Base-by-base conservation (phyloP, 2,888 invertebrate species). In the Anthrax anthrax region DNA sequence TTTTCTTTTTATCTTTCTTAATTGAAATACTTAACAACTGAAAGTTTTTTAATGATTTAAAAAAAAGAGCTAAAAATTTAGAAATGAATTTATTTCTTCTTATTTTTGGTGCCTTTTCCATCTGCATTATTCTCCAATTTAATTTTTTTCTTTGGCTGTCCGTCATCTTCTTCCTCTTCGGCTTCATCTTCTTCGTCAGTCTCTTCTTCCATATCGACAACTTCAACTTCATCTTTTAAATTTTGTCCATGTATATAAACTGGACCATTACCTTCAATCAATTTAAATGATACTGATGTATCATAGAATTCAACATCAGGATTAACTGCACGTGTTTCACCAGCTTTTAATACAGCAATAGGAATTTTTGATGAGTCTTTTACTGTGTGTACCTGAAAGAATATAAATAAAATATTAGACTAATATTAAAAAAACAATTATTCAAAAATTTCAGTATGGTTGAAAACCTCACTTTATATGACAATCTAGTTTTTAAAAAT, bases 171-270 rank as follows among this genome's bases (percentile, higher is more conserved):
- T 49, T 74, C 61, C 60, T 72, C 73, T 60, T 77, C 78, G 57
- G 72, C 73, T 46, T 72, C 77, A 61, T 84, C 84, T 58, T 84
- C 84, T 51, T 83, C 84, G 57, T 84, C 81, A 47, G 85, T 84
- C 52, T 84, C 84, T 56, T 86, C 86, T 38, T 83, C 73, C 75
- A 83, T 81, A 60, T 84, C 84, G 50, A 84, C 84, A 52, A 83
- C 84, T 74, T 85, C 85, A 53, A 80, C 79, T 62, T 86, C 85
- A 71, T 85, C 82, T 56, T 83, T 82, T 57, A 87, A 73, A 66
- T 85, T 85, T 61, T 87, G 86, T 14, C 88, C 88, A 57, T 86
- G 82, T 66, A 89, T 77, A 60, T 88, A 85, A 53, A 89, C 83
- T 19, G 88, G 88, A 4, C 88, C 88, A 53, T 73, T 76, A 46